Base-by-base conservation (phyloP, 2,888 invertebrate genomes). In the Hypolimnas misippus region DNA sequence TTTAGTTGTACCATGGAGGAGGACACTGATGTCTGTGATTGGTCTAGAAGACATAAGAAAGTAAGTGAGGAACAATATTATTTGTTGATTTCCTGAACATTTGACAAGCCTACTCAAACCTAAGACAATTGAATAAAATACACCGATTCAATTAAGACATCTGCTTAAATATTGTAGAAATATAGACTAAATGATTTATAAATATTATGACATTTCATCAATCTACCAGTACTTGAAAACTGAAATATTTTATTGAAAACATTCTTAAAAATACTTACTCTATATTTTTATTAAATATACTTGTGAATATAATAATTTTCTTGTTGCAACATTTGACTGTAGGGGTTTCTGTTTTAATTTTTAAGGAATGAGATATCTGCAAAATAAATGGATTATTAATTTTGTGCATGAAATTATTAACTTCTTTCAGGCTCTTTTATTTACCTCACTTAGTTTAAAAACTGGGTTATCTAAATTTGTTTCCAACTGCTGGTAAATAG, bases 221-320 rank as follows among this genome's bases (percentile, higher is more conserved):
- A n/a, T n/a, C n/a, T n/a, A 17, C 2, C 50, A 14, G 4, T 33
- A 33, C 12, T 33, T 8, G 8, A 17, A 58, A 49, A 33, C 17
- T n/a, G n/a, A n/a, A n/a, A n/a, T n/a, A n/a, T n/a, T n/a, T n/a
- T n/a, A n/a, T n/a, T n/a, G n/a, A n/a, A n/a, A n/a, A n/a, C n/a
- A n/a, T n/a, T n/a, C n/a, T n/a, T n/a, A n/a, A n/a, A n/a, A n/a
- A 64, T 70, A 84, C 89, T 84, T 78, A 90, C 89, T 77, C 72
- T 57, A 68, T 51, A 68, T 80, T 76, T 25, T 73, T 73, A 71
- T 86, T 86, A 2, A 70, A 38, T 8, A 83, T 70, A 65, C 76
- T 71, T 4, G 81, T 56, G 14, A 78, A 71, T 31, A 89, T 71
- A 1, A 87, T 72, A 38, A 89, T 60, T 73, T 86, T 87, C 25